Evolutionary conservation across 2,888 invertebrate genomes (phyloP).

Genomic region (Gastrophysa polygoni): DNA sequence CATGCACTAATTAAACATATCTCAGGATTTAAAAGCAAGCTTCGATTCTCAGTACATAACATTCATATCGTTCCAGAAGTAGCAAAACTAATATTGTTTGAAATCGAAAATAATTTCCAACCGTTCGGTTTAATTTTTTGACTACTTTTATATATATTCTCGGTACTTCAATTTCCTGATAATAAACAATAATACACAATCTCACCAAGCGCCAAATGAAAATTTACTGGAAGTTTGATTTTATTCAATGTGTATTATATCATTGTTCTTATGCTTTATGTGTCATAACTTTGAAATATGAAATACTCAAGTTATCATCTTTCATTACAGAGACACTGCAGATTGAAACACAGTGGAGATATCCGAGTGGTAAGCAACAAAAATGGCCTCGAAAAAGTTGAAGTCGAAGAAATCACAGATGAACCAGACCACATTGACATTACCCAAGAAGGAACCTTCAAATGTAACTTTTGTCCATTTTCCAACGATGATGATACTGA

Average conservation of each 20-base stretch:
- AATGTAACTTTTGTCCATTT: constrained; percentile 77
- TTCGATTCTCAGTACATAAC: too few species aligned
- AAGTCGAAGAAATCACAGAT: constrained; percentile 53
- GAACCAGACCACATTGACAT: constrained; percentile 55
- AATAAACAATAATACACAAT: too few species aligned
- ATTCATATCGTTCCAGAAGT: too few species aligned
- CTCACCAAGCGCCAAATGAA: too few species aligned
- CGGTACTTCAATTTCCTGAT: too few species aligned
- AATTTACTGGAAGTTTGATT: too few species aligned
- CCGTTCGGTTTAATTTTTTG: too few species aligned
- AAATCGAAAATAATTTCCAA: too few species aligned
- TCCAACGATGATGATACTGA: constrained; percentile 64
- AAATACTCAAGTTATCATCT: constrained; percentile 16
- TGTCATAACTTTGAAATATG: neutral
- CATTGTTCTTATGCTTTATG: neutral
- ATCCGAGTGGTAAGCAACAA: constrained; percentile 69
- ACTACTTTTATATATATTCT: too few species aligned
- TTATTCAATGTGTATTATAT: neutral
- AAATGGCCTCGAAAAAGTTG: constrained; percentile 61
- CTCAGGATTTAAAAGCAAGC: too few species aligned
- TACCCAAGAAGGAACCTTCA: constrained; percentile 53
- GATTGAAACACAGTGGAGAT: constrained; percentile 78
- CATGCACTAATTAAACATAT: too few species aligned
- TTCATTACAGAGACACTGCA: constrained; percentile 73
- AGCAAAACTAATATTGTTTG: too few species aligned